These are phyloP conservation scores for Formica exsecta DNA, from an alignment of 1,140 invertebrate genomes.

Conservation along the genomic window DNA sequence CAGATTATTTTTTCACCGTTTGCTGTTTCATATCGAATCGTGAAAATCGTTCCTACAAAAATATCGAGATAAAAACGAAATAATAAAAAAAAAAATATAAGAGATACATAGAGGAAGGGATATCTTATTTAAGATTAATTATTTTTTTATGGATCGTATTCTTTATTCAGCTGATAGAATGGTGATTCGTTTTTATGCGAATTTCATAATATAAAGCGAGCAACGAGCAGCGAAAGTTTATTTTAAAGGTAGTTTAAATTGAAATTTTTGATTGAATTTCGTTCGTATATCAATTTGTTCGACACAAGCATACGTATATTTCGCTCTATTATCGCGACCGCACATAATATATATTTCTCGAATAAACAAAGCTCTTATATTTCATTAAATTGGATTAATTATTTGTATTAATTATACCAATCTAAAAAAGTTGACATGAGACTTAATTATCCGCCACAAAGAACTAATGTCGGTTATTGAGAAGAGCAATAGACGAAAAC, in stretches of 20 bases:
- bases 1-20: conserved; percentile 64
- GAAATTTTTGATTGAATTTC: conserved; percentile 43
- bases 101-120: neutral
- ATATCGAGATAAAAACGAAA: neutral
- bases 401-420: conserved; percentile 35
- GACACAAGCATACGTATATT: neutral
- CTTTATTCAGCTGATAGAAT: conserved; percentile 22
- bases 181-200: conserved; percentile 1
- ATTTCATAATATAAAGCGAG: conserved; percentile 19
- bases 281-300: conserved; percentile 5
- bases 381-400: neutral
- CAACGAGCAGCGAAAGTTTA: neutral
- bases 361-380: conserved; percentile 9
- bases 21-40: neutral
- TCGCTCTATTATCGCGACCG: conserved; percentile 1
- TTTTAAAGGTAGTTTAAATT: conserved; percentile 33
- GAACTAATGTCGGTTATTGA: neutral
- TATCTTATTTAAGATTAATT: conserved; percentile 32
- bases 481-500: neutral
- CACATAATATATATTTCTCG: neutral
- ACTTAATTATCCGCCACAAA: neutral
- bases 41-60: neutral
- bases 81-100: neutral
- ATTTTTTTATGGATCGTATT: neutral
- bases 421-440: neutral